These are phyloP conservation scores for Syngnathus floridae DNA, from an alignment of 2,113 vertebrate genomes.

Conservation along the genomic window DNA sequence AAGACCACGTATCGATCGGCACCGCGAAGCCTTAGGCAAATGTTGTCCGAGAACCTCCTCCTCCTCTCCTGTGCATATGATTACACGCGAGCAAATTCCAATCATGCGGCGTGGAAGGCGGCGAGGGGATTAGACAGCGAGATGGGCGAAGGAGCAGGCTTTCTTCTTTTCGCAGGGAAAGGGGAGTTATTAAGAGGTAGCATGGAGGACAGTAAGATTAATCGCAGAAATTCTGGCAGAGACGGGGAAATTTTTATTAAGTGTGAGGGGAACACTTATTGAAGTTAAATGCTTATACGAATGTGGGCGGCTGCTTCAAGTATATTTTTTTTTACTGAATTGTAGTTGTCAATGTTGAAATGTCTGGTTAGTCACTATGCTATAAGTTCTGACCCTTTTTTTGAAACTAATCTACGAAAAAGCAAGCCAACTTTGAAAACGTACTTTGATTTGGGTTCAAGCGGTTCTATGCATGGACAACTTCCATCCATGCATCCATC, in stretches of 20 bases:
- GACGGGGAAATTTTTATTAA: slow-evolving; percentile 68
- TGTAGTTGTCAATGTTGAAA: too few relatives aligned
- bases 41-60: slow-evolving; percentile 46
- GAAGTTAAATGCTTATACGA: slow-evolving; percentile 58
- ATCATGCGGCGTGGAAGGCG: slow-evolving; percentile 5
- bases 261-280: slow-evolving; percentile 23
- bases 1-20: slow-evolving; percentile 81
- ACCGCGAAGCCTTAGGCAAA: slow-evolving; percentile 67
- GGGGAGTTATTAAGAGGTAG: slow-evolving; percentile 54
- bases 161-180: slow-evolving; percentile 24
- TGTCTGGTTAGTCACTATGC: too few relatives aligned
- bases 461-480: background rate
- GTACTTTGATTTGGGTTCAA: too few relatives aligned
- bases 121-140: slow-evolving; percentile 2
- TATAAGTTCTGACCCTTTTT: too few relatives aligned
- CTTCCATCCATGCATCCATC: background rate
- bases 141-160: slow-evolving; percentile 11
- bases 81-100: slow-evolving; percentile 57
- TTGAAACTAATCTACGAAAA: too few relatives aligned
- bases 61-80: slow-evolving; percentile 53
- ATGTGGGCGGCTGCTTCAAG: too few relatives aligned
- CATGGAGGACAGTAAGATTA: slow-evolving; percentile 58
- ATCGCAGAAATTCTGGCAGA: slow-evolving; percentile 63
- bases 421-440: too few relatives aligned
- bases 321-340: too few relatives aligned